Percentiles rank a stretch among this genome's conserved stretches.
phyloP scores from a whole-genome alignment of 2,797 vertebrate species.

The Alca torda region DNA sequence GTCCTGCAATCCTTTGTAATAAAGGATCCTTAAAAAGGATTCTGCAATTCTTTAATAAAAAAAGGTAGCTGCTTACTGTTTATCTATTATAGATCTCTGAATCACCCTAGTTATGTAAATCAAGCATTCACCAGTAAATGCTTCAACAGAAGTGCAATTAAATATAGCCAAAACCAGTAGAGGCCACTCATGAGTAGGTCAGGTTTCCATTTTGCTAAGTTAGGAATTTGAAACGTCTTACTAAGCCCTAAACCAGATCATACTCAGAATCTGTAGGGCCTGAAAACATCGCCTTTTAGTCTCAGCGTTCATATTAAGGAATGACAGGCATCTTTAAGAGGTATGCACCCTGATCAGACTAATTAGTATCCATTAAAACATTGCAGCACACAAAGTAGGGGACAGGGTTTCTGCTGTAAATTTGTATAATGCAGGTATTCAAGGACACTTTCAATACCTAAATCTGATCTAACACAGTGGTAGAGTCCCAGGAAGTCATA shows the following conservation, averaged over 20 bases:
- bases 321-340: neutral
- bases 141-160: neutral
- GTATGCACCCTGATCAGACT: neutral
- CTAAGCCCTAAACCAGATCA: neutral
- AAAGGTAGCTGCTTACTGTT: neutral
- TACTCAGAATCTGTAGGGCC: neutral
- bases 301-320: neutral
- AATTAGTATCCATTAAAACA: neutral
- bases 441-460: neutral
- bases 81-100: neutral
- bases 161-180: neutral
- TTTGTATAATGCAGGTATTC: neutral
- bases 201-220: neutral
- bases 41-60: neutral
- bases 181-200: constrained; percentile 20
- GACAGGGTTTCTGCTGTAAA: neutral
- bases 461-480: neutral
- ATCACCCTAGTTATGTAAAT: neutral
- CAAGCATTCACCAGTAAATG: constrained; percentile 37
- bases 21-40: neutral
- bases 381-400: neutral
- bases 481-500: neutral
- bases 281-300: neutral
- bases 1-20: neutral
- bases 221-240: neutral